Evolutionary conservation across 1,140 invertebrate species (phyloP), one percentile per base, ranked within the genome.

Genomic region (Agrypnia vestita): DNA sequence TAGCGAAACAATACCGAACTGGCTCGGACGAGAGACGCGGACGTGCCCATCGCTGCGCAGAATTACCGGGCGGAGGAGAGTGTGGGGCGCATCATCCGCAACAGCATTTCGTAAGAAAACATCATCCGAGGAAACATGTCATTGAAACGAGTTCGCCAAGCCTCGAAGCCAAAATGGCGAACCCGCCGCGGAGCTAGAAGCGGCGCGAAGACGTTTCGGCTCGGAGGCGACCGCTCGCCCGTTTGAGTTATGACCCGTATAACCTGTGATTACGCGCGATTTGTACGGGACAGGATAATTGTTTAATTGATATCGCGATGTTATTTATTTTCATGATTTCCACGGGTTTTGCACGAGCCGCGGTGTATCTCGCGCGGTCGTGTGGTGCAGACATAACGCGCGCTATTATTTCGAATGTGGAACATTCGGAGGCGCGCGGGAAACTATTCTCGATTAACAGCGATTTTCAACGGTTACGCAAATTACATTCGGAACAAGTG

Each of bases 311-410:
- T 83, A 81, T 81, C 79, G 82, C 82, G 79, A 83, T 81, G 79
- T 83, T 83, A 83, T 83, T 83, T 83, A 83, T 83, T 83, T 83
- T 83, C 82, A 75, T 79, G 79, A 83, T 83, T 83, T 83, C 82
- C 82, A 81, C 82, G 80, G 71, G 82, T 79, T 83, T 81, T 79
- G 82, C 80, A 81, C 82, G 80, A 77, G 76, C 71, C 25, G 59
- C 12, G 49, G 51, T 46, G 61, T 35, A 43, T 35, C 25, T 35
- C 25, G 49, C 12, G 35, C 17, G 62, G 59, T 59, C 62, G 44
- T 61, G 47, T 53, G 49, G 64, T 12, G 62, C 15, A 56, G 49
- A 56, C 71, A 47, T 72, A 15, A 53, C 46, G 49, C 46, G 71
- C 53, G 69, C 49, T 55, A 73, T 73, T 74, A 74, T 56, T 55